Evolutionary conservation across 2,888 invertebrate genomes (phyloP).

Genomic region (Piscicola geometra): DNA sequence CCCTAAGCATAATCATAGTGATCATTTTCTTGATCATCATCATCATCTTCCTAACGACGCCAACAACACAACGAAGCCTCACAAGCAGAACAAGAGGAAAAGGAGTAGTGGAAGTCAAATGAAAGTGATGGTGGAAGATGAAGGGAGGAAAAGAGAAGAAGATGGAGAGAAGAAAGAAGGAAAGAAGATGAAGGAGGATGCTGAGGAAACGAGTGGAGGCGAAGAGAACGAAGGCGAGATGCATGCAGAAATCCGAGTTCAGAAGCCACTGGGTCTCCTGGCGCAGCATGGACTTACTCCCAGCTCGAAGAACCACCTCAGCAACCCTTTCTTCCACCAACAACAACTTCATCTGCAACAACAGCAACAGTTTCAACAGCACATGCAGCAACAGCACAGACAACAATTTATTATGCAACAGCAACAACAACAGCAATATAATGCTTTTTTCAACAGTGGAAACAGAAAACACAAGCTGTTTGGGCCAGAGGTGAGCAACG

Average conservation of each 20-base stretch:
- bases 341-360: background rate
- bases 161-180: slow-evolving; percentile 1
- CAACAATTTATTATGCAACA: slow-evolving; percentile 22
- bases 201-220: slow-evolving; percentile 36
- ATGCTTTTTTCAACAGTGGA: slow-evolving; percentile 9
- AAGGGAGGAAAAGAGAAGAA: background rate
- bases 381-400: slow-evolving; percentile 5
- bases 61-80: background rate
- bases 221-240: slow-evolving; percentile 11
- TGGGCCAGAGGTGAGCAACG: slow-evolving; percentile 16
- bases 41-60: background rate
- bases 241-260: slow-evolving; percentile 42
- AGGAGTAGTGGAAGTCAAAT: background rate
- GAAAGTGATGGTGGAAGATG: background rate
- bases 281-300: slow-evolving; percentile 43
- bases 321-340: background rate
- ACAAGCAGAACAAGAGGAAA: background rate
- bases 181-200: slow-evolving; percentile 48
- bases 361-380: slow-evolving; percentile 22
- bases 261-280: slow-evolving; percentile 43
- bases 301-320: background rate
- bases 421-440: slow-evolving; percentile 20
- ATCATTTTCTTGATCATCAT: too few species aligned
- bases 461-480: slow-evolving; percentile 12
- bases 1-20: background rate